Conservation (phyloP, 2,113 vertebrate species). For the Crotalus viridis region DNA sequence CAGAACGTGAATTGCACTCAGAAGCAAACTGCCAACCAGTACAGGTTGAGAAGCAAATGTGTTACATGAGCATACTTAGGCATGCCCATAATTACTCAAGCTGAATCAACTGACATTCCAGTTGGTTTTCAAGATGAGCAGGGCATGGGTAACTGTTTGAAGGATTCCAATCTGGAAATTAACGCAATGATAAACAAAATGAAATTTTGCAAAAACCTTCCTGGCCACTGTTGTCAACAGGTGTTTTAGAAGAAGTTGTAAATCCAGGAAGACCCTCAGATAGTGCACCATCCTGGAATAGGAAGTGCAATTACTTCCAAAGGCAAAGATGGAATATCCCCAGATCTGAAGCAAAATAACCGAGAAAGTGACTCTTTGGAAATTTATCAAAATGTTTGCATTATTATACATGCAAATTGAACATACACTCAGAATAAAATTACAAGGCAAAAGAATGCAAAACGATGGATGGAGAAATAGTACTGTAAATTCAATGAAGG, state of each 20-base stretch:
- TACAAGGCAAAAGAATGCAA: background rate
- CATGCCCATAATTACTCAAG: background rate
- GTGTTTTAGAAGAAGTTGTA: background rate
- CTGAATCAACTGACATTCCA: background rate
- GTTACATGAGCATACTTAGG: background rate
- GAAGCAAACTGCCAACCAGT: background rate
- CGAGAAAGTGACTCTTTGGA: background rate
- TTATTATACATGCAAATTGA: background rate
- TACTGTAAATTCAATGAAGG: constrained; percentile 56
- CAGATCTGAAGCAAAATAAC: background rate
- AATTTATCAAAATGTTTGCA: background rate
- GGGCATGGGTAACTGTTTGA: background rate
- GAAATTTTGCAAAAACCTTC: background rate
- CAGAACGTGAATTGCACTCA: background rate
- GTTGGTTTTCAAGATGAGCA: background rate
- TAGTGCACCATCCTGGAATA: background rate
- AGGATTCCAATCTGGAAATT: background rate
- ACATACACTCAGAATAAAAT: background rate
- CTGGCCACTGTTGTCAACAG: background rate
- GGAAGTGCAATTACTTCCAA: background rate
- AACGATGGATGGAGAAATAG: constrained; percentile 31
- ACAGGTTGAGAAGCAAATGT: background rate
- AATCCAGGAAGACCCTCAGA: background rate
- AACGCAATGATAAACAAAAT: background rate
- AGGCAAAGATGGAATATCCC: background rate